Evolutionary conservation across 1,140 invertebrate genomes (phyloP).

Genomic region (Arion vulgaris): DNA sequence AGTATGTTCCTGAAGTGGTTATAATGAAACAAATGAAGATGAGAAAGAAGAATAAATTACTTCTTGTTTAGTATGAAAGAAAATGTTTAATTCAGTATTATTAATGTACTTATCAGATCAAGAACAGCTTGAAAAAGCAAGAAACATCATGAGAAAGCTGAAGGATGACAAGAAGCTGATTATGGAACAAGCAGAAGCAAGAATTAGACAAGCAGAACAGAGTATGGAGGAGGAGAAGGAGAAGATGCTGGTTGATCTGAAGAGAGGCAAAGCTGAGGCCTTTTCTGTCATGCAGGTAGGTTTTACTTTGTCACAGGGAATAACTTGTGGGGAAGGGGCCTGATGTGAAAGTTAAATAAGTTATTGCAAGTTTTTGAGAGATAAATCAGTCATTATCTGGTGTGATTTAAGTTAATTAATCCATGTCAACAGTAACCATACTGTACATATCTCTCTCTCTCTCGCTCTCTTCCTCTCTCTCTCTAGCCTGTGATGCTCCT

Average conservation of each 20-base stretch:
- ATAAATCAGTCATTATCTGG: no score
- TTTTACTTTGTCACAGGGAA: not conserved
- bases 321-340: no score
- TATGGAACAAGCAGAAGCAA: conserved; percentile 61
- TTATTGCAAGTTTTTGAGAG: no score
- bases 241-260: conserved; percentile 71
- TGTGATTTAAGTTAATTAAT: no score
- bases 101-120: conserved; percentile 49
- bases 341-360: no score
- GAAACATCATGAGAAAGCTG: conserved; percentile 68
- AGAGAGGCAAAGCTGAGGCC: conserved; percentile 72
- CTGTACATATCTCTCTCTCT: no score
- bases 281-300: conserved; percentile 72
- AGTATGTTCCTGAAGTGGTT: no score
- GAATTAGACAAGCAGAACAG: conserved; percentile 59
- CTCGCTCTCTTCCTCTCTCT: no score
- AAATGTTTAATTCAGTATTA: not conserved
- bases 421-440: no score
- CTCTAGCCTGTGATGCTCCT: no score
- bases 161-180: conserved; percentile 67
- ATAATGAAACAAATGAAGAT: not conserved
- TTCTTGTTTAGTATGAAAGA: no score
- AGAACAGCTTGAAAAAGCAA: conserved; percentile 70
- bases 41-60: no score
- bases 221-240: conserved; percentile 72